phyloP scores from a whole-genome alignment of 2,888 invertebrate species.

The Alcis repandata region DNA sequence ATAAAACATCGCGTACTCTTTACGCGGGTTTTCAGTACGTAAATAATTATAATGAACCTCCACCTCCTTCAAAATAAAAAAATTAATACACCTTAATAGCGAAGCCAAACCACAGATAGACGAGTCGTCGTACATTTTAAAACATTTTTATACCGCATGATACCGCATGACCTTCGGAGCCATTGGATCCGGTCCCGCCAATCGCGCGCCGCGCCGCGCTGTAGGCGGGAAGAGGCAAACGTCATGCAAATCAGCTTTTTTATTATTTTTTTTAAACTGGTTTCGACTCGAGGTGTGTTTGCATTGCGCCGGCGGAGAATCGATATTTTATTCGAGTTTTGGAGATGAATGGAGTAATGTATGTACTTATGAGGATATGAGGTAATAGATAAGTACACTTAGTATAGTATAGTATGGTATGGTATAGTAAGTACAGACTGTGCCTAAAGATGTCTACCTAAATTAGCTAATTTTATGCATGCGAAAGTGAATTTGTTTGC shows the following conservation, averaged over 20 bases:
- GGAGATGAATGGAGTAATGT: slow-evolving; percentile 31
- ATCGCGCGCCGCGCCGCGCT: slow-evolving; percentile 59
- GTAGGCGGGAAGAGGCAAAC: slow-evolving; percentile 84
- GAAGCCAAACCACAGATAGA: slow-evolving; percentile 7
- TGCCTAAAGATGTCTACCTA: no score
- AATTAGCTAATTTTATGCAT: no score
- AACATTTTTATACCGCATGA: no score
- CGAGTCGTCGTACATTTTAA: slow-evolving; percentile 24
- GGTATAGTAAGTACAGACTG: no score
- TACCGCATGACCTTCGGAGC: slow-evolving; percentile 56
- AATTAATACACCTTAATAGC: slow-evolving; percentile 8
- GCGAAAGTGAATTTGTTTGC: no score
- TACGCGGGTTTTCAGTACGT: no score
- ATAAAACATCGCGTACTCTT: no score
- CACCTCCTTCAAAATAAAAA: not conserved
- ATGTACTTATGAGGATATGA: not conserved
- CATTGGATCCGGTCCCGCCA: slow-evolving; percentile 72
- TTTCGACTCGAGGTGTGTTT: slow-evolving; percentile 64
- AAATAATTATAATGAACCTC: not conserved
- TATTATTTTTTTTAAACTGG: slow-evolving; percentile 62
- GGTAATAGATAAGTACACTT: no score
- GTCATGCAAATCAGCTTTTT: slow-evolving; percentile 81
- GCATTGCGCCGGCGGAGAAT: slow-evolving; percentile 65
- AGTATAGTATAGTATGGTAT: no score
- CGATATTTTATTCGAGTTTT: slow-evolving; percentile 62